Percentiles rank a stretch among this genome's conserved stretches.
These are phyloP conservation scores for Vombatus ursinus DNA, from an alignment of 2,113 vertebrate species.

Conservation along the genomic window DNA sequence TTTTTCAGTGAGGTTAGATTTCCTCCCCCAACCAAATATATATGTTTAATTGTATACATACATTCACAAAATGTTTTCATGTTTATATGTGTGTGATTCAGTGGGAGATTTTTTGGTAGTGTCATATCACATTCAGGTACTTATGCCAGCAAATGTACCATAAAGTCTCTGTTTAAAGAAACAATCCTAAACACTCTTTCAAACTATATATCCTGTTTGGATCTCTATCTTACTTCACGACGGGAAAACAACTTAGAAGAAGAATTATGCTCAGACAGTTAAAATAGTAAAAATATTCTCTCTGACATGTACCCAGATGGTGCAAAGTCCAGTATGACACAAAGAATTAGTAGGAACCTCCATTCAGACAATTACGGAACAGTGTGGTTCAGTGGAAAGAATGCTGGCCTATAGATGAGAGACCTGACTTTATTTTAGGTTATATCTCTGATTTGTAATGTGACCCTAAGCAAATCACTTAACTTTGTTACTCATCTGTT, in stretches of 20 bases:
- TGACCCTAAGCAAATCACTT: neutral
- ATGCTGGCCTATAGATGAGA: neutral
- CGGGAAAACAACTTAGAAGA: neutral
- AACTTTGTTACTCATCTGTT: rapidly evolving
- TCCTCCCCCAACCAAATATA: neutral
- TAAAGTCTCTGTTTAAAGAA: rapidly evolving
- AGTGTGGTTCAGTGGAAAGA: rapidly evolving
- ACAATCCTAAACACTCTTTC: rapidly evolving
- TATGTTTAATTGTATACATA: neutral
- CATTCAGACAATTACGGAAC: rapidly evolving
- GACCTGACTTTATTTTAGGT: neutral
- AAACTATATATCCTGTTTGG: neutral
- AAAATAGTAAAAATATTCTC: neutral
- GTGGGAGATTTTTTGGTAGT: neutral
- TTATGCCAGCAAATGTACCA: rapidly evolving
- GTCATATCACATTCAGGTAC: neutral
- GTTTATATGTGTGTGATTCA: neutral
- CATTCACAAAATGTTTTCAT: neutral
- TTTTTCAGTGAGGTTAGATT: conserved; percentile 51
- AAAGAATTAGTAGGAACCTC: rapidly evolving
- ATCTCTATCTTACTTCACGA: neutral
- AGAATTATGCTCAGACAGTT: neutral
- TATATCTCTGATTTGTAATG: neutral
- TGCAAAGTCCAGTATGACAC: rapidly evolving
- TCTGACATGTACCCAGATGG: neutral